Evolutionary conservation across 2,113 vertebrate genomes (phyloP).

Genomic region (Naja naja): DNA sequence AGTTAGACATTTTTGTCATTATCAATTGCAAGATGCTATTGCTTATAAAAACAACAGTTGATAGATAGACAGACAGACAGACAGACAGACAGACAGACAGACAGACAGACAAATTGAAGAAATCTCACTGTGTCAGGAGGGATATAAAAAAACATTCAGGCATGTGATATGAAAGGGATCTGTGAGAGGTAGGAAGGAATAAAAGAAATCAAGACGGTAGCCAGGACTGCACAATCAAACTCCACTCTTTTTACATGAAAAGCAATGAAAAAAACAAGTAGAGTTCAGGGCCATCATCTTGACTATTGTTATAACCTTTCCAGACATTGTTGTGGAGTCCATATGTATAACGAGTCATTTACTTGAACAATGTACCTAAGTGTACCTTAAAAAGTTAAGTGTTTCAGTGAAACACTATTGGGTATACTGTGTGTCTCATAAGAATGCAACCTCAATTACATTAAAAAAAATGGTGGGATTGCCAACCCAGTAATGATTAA

Average conservation of each 20-base stretch:
- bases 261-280: neutral
- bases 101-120: neutral
- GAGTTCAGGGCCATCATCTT: neutral
- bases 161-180: neutral
- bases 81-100: too few relatives aligned
- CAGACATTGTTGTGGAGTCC: neutral
- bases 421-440: neutral
- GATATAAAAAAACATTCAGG: neutral
- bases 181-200: neutral
- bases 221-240: neutral
- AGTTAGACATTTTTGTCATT: neutral
- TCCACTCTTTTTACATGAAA: neutral
- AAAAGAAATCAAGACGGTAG: neutral
- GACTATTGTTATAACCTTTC: neutral
- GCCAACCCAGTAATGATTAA: neutral
- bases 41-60: neutral
- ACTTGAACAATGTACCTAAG: neutral
- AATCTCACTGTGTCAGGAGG: neutral
- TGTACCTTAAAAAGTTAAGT: neutral
- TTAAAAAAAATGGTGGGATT: neutral
- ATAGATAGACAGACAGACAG: neutral
- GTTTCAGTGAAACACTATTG: neutral
- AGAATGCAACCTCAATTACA: neutral
- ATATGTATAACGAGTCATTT: neutral
- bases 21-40: neutral